Percentiles rank a stretch among this genome's conserved stretches.
Conservation (phyloP, 2,113 vertebrate genomes). For the Thunnus maccoyii region DNA sequence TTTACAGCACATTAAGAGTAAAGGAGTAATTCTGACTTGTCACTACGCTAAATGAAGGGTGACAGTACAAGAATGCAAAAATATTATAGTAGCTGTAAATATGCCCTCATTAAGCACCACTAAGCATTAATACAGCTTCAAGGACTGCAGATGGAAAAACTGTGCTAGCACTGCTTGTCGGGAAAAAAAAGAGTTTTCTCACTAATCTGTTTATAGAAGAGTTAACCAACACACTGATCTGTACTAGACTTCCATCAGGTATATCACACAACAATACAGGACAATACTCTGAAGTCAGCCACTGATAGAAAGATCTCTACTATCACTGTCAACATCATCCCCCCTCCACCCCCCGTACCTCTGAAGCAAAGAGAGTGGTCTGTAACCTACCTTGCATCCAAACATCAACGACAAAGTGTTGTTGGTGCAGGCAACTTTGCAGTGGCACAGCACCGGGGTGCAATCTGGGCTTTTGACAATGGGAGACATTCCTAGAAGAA, state of each 20-base stretch:
- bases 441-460: slow-evolving; percentile 96
- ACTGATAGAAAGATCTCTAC: background rate
- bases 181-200: background rate
- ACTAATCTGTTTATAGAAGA: background rate
- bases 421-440: slow-evolving; percentile 97
- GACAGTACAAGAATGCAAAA: slow-evolving; percentile 47
- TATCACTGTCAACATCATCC: background rate
- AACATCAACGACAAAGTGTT: slow-evolving; percentile 97
- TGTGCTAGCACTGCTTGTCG: background rate
- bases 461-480: slow-evolving; percentile 90
- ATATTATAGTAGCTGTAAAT: slow-evolving; percentile 44
- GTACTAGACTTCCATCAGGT: background rate
- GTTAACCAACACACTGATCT: background rate
- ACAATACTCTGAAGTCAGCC: background rate
- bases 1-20: slow-evolving; percentile 43
- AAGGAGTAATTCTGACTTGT: slow-evolving; percentile 19
- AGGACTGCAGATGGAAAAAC: slow-evolving; percentile 25
- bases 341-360: background rate
- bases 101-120: slow-evolving; percentile 58
- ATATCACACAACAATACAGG: background rate
- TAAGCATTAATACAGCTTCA: slow-evolving; percentile 48
- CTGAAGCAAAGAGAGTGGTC: slow-evolving; percentile 2
- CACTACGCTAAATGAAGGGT: slow-evolving; percentile 32
- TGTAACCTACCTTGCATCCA: slow-evolving; percentile 94
- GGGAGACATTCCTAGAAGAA: slow-evolving; percentile 91